Base-by-base conservation (phyloP, 37 sponge, comb jelly and placozoan species). In the Aplysina aerophoba region DNA sequence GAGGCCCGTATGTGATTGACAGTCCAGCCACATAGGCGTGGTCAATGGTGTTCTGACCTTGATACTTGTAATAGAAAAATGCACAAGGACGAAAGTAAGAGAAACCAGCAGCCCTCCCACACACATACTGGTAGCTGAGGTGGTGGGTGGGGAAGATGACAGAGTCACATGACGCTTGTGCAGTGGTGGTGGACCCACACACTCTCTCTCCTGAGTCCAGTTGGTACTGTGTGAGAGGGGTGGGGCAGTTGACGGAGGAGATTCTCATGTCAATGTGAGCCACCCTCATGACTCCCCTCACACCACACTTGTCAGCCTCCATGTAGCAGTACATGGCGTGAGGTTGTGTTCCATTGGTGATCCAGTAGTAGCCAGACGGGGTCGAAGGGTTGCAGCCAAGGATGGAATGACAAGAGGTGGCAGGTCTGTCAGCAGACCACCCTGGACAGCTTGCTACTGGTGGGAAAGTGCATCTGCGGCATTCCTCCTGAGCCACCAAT, bases 251-350 rank as follows among this genome's bases (percentile, higher is more conserved):
- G 35, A 34, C 71, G 28, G 17, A 30, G 34, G 71, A 16, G 34
- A 30, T 69, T 15, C 15, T 69, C 71, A 69, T 69, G 71, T 69
- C 34, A 30, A 69, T 69, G 71, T 69, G 28, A 16, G 34, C 71
- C 71, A 69, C 71, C 30, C 71, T 69, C 71, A 69, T 69, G 35
- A 69, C 34, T 31, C 71, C 71, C 34, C 71, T 69, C 71, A 69
- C 71, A 34, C 71, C 71, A 69, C 71, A 69, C 71, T 69, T 69
- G 71, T 69, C 71, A 34, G 27, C 71, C 34, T 69, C 71, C 71
- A 69, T 69, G 71, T 69, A 31, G 6, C 71, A 69, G 33, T 69
- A 69, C 50, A 44, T 44, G 34, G 13, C 11, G 27, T 30, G 25
- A 62, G 25, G 25, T 8, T 62, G 25, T 2, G 2, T 6, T 69